Evolutionary conservation across 1,140 invertebrate species (phyloP).

Genomic region (Papilio glaucus): DNA sequence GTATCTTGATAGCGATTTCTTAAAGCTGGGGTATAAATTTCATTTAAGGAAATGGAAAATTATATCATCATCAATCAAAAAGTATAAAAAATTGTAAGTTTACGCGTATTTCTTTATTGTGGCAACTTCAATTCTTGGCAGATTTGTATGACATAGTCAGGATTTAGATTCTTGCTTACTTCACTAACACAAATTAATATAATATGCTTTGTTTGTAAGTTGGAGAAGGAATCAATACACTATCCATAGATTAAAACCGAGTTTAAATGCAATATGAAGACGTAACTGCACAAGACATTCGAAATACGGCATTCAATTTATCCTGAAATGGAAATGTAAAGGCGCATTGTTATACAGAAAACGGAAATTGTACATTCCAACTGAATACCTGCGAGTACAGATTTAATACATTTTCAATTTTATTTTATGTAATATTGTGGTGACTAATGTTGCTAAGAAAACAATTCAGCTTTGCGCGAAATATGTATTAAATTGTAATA

Average conservation of each 20-base stretch:
- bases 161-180: too few relatives aligned
- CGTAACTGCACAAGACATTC: neutral
- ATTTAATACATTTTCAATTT: slow-evolving; percentile 11
- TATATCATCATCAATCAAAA: neutral
- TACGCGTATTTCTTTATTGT: too few relatives aligned
- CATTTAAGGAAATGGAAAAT: neutral
- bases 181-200: too few relatives aligned
- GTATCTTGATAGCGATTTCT: neutral
- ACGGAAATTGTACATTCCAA: slow-evolving; percentile 13
- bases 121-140: too few relatives aligned
- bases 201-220: too few relatives aligned
- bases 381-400: neutral
- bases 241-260: neutral
- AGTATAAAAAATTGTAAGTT: neutral
- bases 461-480: too few relatives aligned
- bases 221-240: too few relatives aligned
- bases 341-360: neutral
- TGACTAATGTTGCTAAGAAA: too few relatives aligned
- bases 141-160: too few relatives aligned
- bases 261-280: neutral
- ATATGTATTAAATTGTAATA: too few relatives aligned
- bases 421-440: neutral
- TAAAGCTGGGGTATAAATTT: neutral
- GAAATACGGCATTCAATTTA: slow-evolving; percentile 13
- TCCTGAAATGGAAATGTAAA: slow-evolving; percentile 6